These are phyloP conservation scores for Podotricha telesiphe DNA, from an alignment of 2,888 invertebrate genomes.

Conservation along the genomic window DNA sequence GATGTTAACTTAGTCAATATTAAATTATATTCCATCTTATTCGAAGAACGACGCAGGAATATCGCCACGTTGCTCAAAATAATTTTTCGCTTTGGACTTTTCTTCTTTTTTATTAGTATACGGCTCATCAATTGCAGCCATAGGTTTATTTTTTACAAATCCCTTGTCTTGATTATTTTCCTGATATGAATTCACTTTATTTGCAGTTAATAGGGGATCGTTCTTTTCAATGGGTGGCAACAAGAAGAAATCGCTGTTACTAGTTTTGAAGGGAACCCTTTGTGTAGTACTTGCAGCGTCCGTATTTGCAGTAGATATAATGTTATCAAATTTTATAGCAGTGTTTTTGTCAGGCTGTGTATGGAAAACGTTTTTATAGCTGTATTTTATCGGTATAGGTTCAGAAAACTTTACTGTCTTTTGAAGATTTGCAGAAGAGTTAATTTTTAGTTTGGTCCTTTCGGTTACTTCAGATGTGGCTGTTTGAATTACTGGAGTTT, in stretches of 20 bases:
- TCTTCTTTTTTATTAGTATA: constrained; percentile 8
- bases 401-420: constrained; percentile 22
- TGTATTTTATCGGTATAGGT: constrained; percentile 26
- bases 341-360: constrained; percentile 26
- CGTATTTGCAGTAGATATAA: neutral
- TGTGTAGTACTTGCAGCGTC: neutral
- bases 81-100: neutral
- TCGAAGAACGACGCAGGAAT: constrained; percentile 18
- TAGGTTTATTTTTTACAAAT: neutral
- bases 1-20: neutral
- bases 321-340: constrained; percentile 23
- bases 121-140: neutral
- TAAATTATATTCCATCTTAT: neutral
- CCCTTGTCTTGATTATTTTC: neutral
- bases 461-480: neutral
- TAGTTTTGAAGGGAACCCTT: neutral
- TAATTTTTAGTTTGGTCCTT: neutral
- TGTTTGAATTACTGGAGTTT: neutral
- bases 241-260: constrained; percentile 7
- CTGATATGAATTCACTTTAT: neutral
- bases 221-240: constrained; percentile 45
- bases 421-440: neutral
- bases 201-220: neutral
- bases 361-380: constrained; percentile 30
- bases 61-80: constrained; percentile 26